Conservation (phyloP, 1,140 invertebrate species). For the Mycetomoellerius zeteki region DNA sequence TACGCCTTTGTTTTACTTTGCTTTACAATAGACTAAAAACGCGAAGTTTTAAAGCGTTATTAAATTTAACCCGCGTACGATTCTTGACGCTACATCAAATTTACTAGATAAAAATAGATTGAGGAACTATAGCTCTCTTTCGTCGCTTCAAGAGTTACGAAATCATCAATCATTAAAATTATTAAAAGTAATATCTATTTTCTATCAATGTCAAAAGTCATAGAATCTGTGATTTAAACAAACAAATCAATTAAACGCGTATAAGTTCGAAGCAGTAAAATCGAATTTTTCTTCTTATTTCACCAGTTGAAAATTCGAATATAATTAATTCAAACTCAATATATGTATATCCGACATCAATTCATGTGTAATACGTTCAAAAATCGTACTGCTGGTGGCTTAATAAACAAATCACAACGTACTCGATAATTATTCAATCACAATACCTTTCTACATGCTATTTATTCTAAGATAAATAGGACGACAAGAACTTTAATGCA, state of each 20-base stretch:
- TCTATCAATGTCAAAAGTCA: background rate
- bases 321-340: background rate
- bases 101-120: background rate
- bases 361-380: constrained; percentile 61
- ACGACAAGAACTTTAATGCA: background rate
- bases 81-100: constrained; percentile 73
- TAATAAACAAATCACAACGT: constrained; percentile 47
- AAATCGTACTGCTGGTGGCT: constrained; percentile 85
- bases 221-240: background rate
- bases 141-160: background rate
- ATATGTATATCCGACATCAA: background rate
- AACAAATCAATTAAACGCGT: background rate
- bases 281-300: background rate
- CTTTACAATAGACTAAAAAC: constrained; percentile 15
- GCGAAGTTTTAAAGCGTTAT: background rate
- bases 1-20: constrained; percentile 79
- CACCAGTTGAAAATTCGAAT: background rate
- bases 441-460: constrained; percentile 48
- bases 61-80: constrained; percentile 75
- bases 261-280: background rate
- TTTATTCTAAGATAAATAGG: background rate
- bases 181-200: background rate
- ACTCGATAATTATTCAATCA: constrained; percentile 35
- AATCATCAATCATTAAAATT: background rate
- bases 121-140: background rate